Base-by-base conservation (phyloP, 2,113 vertebrate genomes). In the Platichthys flesus region DNA sequence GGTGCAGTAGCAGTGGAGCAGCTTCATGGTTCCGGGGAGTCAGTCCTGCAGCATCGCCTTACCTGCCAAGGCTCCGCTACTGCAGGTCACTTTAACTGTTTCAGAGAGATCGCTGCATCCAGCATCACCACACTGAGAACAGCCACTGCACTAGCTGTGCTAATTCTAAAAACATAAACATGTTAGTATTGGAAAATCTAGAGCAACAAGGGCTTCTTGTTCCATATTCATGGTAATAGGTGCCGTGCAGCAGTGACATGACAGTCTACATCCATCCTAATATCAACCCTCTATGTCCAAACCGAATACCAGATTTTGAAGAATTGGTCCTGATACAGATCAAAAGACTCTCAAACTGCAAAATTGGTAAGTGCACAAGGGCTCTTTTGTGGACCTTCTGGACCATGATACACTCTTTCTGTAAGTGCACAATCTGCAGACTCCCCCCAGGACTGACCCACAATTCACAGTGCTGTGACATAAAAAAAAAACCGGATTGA, bases 361-460 rank as follows among this genome's bases (percentile, higher is more conserved):
- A 61, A 26, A 74, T 13, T 76, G 35, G 28, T 31, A 28, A 65
- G 2, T 3, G 12, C 42, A 81, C 0, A 18, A 88, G 76, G 47
- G 56, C 40, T 82, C 60, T 78, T 47, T 26, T 24, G 63, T 72
- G 60, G 47, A 73, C 65, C 73, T 78, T 80, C 67, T 51, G 54
- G 59, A 54, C 67, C 64, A 81, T 61, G 71, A 85, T 63, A 74
- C 65, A 72, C 61, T 76, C 58, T 77, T 72, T 71, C 56, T 82
- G 3, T 59, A 69, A 78, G 62, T 62, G 57, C 37, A 68, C 69
- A 67, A 45, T 47, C 57, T 57, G 77, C 66, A 54, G 21, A 23
- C 59, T 52, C 54, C 24, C 77, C 54, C 20, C 55, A 55, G 74
- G 61, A 78, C 70, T 63, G 67, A 42, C 67, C 54, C n/a, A 60